Evolutionary conservation across 2,797 vertebrate species (phyloP), one percentile per base, ranked within the genome.

Genomic region (Perodicticus potto): DNA sequence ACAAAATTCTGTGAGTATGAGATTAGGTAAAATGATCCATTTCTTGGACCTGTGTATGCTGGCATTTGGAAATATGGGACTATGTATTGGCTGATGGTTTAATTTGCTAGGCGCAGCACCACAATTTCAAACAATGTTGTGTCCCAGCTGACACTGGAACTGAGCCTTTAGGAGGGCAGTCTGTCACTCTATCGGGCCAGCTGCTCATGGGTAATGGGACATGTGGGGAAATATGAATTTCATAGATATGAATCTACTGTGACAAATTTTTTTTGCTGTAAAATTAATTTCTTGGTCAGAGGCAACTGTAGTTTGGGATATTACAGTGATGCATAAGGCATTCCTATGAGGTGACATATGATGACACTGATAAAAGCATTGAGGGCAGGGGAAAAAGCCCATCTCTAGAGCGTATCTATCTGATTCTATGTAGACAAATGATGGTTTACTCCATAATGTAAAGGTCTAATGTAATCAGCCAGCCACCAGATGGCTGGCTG

Each of bases 211-310:
- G 49, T n/a, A 16, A 86, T 59, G 45, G 3, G 32, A 59, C 45
- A 90, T 32, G 32, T 40, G 80, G 5, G 25, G 4, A 92, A 93
- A 67, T 55, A 72, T 61, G 32, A 74, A 92, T 96, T 94, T 84
- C n/a, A 86, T 27, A 34, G 55, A 0, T 34, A 86, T n/a, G 27
- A 37, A 34, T 82, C 29, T 78, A 49, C 13, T 77, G 9, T 32
- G n/a, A 93, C 10, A 77, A 49, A 43, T 63, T 45, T 61, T 20
- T 70, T 90, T 80, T 70, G 17, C 32, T 82, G 1, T 61, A 93
- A 93, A 94, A 92, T 55, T 7, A 88, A 6, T 53, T 91, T 83
- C 43, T 27, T 95, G 11, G 23, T 85, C 34, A 90, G 90, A 90
- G 67, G 22, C 59, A 81, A 53, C 49, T 69, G 27, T 29, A 78